These are phyloP conservation scores for Drosophila albomicans DNA, from an alignment of 1,140 invertebrate genomes.

Conservation along the genomic window DNA sequence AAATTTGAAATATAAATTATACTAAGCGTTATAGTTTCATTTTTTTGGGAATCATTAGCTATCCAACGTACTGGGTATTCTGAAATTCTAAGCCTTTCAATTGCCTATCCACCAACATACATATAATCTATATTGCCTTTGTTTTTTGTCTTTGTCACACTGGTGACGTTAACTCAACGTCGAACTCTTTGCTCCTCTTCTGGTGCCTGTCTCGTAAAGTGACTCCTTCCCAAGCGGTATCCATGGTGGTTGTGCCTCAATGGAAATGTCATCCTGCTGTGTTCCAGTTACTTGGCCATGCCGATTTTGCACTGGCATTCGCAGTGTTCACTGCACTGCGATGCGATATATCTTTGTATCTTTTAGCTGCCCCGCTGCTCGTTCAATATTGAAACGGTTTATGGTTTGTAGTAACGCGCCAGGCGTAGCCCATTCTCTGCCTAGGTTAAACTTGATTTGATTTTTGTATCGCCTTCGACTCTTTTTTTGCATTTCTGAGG, in stretches of 20 bases:
- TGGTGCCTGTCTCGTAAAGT: conserved; percentile 13
- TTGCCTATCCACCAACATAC: neutral
- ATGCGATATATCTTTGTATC: conserved; percentile 73
- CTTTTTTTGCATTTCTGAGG: conserved; percentile 57
- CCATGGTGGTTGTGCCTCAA: conserved; percentile 57
- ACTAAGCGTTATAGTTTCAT: no score
- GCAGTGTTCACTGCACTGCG: conserved; percentile 45
- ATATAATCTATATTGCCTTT: conserved; percentile 25
- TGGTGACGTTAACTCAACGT: conserved; percentile 70
- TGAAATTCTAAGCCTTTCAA: neutral
- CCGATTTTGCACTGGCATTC: conserved; percentile 54
- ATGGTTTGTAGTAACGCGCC: conserved; percentile 74
- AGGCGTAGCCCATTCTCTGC: conserved; percentile 25
- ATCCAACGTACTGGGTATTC: conserved; percentile 8
- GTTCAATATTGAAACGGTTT: conserved; percentile 80
- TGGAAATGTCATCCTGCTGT: conserved; percentile 83
- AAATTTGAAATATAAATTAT: no score
- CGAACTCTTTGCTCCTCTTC: conserved; percentile 35
- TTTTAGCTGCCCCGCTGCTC: conserved; percentile 72
- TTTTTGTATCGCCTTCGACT: conserved; percentile 46
- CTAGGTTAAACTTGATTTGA: conserved; percentile 78
- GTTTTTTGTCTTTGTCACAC: conserved; percentile 30
- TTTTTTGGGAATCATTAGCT: no score
- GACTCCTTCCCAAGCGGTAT: conserved; percentile 2
- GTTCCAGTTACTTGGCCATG: conserved; percentile 77